phyloP scores from a whole-genome alignment of 2,113 vertebrate genomes.

The Glaucomys volans region DNA sequence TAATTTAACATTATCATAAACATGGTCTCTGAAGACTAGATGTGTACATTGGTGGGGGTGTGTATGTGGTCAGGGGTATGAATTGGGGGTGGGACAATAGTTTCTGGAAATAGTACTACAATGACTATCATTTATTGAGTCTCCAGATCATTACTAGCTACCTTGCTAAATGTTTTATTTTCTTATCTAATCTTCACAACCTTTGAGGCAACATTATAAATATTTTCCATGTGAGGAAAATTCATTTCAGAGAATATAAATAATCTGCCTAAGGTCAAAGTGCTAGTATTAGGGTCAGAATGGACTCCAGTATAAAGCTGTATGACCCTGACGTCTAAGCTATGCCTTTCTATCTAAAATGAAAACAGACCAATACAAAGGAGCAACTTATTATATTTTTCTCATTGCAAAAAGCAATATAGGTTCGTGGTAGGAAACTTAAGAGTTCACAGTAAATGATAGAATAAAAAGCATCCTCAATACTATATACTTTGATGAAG shows the following conservation, averaged over 20 bases:
- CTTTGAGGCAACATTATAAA: slow-evolving; percentile 20
- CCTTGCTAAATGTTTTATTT: slow-evolving; percentile 11
- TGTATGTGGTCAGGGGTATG: neutral
- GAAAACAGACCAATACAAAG: neutral
- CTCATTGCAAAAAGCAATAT: slow-evolving; percentile 33
- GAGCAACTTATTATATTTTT: neutral
- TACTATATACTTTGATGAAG: neutral
- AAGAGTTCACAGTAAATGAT: slow-evolving; percentile 2
- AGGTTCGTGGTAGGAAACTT: slow-evolving; percentile 8
- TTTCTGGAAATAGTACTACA: neutral
- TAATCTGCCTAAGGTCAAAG: slow-evolving; percentile 25
- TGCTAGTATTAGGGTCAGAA: neutral
- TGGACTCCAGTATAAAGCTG: neutral
- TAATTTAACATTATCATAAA: slow-evolving; percentile 46
- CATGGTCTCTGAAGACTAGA: neutral
- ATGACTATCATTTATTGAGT: neutral
- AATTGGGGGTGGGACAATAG: neutral
- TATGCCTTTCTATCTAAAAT: slow-evolving; percentile 27
- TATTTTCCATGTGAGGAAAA: slow-evolving; percentile 53
- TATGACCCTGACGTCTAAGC: neutral
- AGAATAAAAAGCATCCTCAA: neutral
- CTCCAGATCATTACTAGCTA: neutral
- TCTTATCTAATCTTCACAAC: slow-evolving; percentile 30
- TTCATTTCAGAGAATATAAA: slow-evolving; percentile 42
- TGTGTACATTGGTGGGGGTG: no score